Base-by-base conservation (phyloP, 2,888 invertebrate species). In the Drosophila quasianomalipes region DNA sequence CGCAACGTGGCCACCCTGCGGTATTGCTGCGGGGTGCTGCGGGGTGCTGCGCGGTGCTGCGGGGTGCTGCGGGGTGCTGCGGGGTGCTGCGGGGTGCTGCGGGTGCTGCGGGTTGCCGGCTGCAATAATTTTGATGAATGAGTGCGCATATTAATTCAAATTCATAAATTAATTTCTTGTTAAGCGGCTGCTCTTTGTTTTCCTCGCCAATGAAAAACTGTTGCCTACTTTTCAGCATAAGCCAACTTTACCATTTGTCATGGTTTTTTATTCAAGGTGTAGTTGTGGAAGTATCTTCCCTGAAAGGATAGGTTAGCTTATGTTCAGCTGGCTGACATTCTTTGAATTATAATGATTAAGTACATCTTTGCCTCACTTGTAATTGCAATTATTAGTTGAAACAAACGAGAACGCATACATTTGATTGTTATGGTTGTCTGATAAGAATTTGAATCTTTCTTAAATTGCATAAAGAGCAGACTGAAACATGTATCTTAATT, bases 141-240 rank as follows among this genome's bases (percentile, higher is more conserved):
- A 90, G 79, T 90, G 89, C 89, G 85, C 89, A 88, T 77, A 90
- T 90, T 86, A 86, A 90, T 90, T 90, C 75, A 85, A 86, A 88
- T 90, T 90, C 75, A 85, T 79, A 83, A 86, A 86, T 86, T 86
- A 90, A 90, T 86, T 90, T 79, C 72, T 74, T 89, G 74, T 68
- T 76, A 73, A 76, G 64, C 73, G 74, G 75, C 81, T 71, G 74
- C 65, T 44, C 19, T 4, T 68, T 41, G 14, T 65, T 79, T 81
- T 72, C 63, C 75, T 74, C 75, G 55, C 35, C 51, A 10, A 7
- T 7, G 10, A 61, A 70, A 81, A 81, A 81, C 70, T 66, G 71
- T 86, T 83, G 84, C 79, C 81, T 71, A 65, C 84, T 74, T 69
- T 69, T 37, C 51, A 49, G 69, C 54, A 67, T 33, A 9, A 41